These are phyloP conservation scores for Maconellicoccus hirsutus DNA, from an alignment of 1,140 invertebrate genomes.

Conservation along the genomic window DNA sequence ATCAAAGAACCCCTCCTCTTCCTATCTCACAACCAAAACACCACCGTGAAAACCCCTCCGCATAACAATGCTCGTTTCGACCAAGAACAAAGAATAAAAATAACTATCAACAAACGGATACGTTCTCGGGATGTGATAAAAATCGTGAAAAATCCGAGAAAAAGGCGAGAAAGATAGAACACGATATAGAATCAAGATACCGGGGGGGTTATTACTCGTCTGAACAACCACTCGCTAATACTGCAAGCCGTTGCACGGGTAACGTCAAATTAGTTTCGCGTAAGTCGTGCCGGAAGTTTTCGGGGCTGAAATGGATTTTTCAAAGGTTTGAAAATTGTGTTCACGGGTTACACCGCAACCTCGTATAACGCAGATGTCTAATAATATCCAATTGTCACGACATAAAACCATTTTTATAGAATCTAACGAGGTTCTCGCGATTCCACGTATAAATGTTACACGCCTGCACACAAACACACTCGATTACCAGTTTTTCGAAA, in stretches of 20 bases:
- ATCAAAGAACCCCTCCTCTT: too few relatives aligned
- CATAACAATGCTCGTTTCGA: too few relatives aligned
- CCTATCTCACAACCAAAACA: too few relatives aligned
- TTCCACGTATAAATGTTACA: background rate
- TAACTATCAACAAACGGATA: too few relatives aligned
- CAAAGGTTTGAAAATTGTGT: background rate
- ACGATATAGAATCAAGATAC: too few relatives aligned
- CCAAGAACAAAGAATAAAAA: too few relatives aligned
- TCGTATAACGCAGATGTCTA: slow-evolving; percentile 2
- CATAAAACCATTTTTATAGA: slow-evolving; percentile 9
- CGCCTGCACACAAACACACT: too few relatives aligned
- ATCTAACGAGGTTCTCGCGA: background rate
- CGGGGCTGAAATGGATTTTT: background rate
- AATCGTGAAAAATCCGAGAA: too few relatives aligned
- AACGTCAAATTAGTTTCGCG: background rate
- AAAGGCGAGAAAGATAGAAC: too few relatives aligned
- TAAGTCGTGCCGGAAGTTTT: slow-evolving; percentile 2
- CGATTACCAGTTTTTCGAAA: too few relatives aligned
- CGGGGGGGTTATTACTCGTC: background rate
- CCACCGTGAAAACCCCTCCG: too few relatives aligned
- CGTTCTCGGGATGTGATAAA: too few relatives aligned
- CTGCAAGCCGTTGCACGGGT: background rate
- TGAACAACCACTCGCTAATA: background rate
- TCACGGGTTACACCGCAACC: background rate
- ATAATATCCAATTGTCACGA: slow-evolving; percentile 9